Percentiles rank a stretch among this genome's conserved stretches.
These are phyloP conservation scores for Bradysia coprophila DNA, from an alignment of 1,140 invertebrate genomes.

Conservation along the genomic window DNA sequence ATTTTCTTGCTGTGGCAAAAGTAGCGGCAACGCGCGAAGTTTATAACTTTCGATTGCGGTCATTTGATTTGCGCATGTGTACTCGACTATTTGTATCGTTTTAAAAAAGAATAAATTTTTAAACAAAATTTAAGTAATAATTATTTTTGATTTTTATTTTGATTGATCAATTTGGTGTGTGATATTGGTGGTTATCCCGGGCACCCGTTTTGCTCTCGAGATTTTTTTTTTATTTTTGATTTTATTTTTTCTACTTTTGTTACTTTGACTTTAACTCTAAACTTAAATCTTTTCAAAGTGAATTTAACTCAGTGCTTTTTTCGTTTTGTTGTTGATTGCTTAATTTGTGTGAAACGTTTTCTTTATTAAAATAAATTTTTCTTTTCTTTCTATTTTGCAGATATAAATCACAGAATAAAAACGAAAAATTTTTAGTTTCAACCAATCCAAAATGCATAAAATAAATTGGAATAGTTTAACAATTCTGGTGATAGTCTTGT, in stretches of 20 bases:
- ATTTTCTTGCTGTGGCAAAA: too few relatives aligned
- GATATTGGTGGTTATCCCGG: too few relatives aligned
- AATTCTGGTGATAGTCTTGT: background rate
- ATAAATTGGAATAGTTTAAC: conserved; percentile 1
- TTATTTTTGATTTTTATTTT: too few relatives aligned
- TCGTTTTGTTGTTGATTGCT: background rate
- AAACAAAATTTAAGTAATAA: background rate
- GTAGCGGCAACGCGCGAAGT: background rate
- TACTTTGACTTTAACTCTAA: background rate
- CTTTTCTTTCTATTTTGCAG: too few relatives aligned
- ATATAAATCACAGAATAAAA: too few relatives aligned
- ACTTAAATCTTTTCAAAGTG: background rate
- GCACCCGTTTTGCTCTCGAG: too few relatives aligned
- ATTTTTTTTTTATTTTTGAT: too few relatives aligned
- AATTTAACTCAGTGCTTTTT: background rate
- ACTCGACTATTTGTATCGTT: conserved; percentile 1
- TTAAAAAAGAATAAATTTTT: background rate
- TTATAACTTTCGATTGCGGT: conserved; percentile 1
- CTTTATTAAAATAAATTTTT: background rate
- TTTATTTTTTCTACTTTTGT: background rate
- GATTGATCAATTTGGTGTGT: too few relatives aligned
- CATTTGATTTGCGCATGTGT: conserved; percentile 3
- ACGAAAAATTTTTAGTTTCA: background rate
- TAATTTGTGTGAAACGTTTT: too few relatives aligned
- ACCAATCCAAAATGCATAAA: conserved; percentile 1